Evolutionary conservation across 2,888 invertebrate genomes (phyloP), one percentile per base, ranked within the genome.

Genomic region (Gastracanthus pulcherrimus): DNA sequence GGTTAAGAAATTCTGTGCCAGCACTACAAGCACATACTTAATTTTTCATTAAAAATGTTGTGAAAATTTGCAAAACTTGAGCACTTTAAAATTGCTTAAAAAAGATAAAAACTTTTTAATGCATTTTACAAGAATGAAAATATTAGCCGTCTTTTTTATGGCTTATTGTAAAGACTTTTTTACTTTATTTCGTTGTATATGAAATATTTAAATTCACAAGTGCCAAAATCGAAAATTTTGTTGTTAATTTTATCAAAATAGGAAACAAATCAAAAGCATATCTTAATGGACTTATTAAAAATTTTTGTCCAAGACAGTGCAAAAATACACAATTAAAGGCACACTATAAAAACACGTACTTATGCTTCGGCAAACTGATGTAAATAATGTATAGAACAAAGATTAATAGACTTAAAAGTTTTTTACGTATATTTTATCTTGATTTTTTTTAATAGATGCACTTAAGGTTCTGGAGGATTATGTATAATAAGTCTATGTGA

Each of bases 1-100:
- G 91, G 91, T 82, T 91, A 16, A 87, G 89, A 84, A 87, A 89
- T 82, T 89, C 89, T 38, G 89, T 91, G 77, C 91, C 91, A 67
- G 91, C 91, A 77, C 86, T 91, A 51, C 88, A 88, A 66, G 86
- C 85, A 48, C 87, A 87, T 80, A 86, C 87, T 80, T 90, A 87
- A 89, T 86, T 75, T 41, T 34, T 16, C 13, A n/a, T 34, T 38
- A 55, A 45, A n/a, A 79, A 83, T 45, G 11, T 76, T 67, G 41
- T 31, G n/a, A 76, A 16, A 41, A 48, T n/a, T 62, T 76, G 79
- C 55, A 58, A 80, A 81, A 80, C 67, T 58, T 26, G 76, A 84
- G 82, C 72, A 71, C 45, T 66, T 77, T 74, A 45, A 64, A 77
- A 62, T 70, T 81, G 19, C 31, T 70, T 72, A 38, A 58, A 72